phyloP scores from a whole-genome alignment of 2,797 vertebrate species.

The Anguilla obscura region DNA sequence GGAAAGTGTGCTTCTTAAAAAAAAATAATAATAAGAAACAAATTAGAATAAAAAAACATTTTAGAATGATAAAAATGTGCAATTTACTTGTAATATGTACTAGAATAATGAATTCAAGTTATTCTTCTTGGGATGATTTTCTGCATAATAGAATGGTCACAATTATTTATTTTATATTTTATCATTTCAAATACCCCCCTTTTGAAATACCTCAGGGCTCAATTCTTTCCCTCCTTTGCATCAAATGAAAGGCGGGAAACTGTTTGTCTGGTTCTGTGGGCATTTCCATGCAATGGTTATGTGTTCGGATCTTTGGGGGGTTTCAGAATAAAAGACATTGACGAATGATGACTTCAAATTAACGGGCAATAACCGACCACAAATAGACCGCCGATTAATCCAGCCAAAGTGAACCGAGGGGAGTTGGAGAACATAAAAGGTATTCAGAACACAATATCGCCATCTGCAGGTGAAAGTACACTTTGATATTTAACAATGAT shows the following conservation, averaged over 20 bases:
- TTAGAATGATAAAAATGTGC: too few species aligned
- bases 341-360: not conserved
- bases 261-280: not conserved
- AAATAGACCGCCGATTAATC: not conserved
- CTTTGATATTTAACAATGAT: not conserved
- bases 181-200: too few species aligned
- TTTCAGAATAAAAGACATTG: not conserved
- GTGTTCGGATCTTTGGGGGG: not conserved
- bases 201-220: too few species aligned
- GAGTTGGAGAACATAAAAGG: not conserved
- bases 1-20: too few species aligned
- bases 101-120: not conserved
- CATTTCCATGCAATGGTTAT: not conserved
- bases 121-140: not conserved
- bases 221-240: too few species aligned
- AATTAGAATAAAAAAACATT: too few species aligned
- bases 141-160: not conserved
- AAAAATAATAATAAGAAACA: too few species aligned
- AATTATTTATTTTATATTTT: not conserved
- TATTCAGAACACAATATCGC: constrained; percentile 7
- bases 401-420: not conserved
- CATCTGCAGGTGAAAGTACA: constrained; percentile 1
- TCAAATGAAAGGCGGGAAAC: too few species aligned
- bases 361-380: not conserved
- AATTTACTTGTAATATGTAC: not conserved